Evolutionary conservation across 1,140 invertebrate species (phyloP), one percentile per base, ranked within the genome.

Genomic region (Leptinotarsa defecta): DNA sequence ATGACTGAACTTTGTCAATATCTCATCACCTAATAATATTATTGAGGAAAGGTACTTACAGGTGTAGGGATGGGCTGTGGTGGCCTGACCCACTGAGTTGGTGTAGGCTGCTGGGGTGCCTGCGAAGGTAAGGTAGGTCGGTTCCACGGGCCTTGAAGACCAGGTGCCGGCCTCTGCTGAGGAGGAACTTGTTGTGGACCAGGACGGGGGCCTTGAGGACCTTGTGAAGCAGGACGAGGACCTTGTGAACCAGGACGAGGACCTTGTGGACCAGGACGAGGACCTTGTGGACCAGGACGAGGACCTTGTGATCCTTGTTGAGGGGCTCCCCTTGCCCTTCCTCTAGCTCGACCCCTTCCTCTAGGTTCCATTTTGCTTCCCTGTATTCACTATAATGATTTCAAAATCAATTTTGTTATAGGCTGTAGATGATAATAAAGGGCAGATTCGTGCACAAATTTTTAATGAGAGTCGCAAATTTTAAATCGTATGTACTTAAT

Each of bases 291-390:
- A 11, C 43, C 34, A 22, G 73, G 73, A 48, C 62, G n/a, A 19
- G 20, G 48, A 65, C 43, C 57, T 20, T 17, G 57, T n/a, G 20
- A 17, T 19, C 52, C 68, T 70, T 19, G 17, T 34, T 67, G 62
- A 24, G 27, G 24, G 3, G 34, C 19, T 24, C 68, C 74, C 11
- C 74, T n/a, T n/a, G 74, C 74, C 24, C 74, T 49, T 6, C 74
- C 68, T 27, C 74, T 15, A 3, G 74, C 74, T 20, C 74, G 19
- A 6, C 74, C 68, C 34, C 61, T 68, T 19, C 74, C 74, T 61
- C 74, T 57, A 8, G 67, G 57, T 48, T 75, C 72, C 72, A 73
- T 73, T 48, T 57, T 13, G 34, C 34, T 43, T 43, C 34, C 0
- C 34, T 43, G 8, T 43, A 43, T 43, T 43, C 4, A 43, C 34